Evolutionary conservation across 1,140 invertebrate genomes (phyloP).

Genomic region (Pseudomyrmex sp.): DNA sequence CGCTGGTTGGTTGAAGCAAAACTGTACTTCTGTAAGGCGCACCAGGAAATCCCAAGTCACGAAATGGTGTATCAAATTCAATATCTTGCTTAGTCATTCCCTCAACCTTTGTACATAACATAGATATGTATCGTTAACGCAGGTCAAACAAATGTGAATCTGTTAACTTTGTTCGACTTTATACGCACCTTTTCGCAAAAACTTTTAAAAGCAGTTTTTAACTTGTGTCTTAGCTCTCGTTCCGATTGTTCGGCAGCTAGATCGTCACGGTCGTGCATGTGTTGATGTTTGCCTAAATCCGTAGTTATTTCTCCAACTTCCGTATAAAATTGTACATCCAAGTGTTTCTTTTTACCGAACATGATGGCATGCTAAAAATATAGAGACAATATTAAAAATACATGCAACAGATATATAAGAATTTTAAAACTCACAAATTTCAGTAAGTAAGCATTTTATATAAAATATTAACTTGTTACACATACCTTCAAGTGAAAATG

Average conservation of each 20-base stretch:
- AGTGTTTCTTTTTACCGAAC: constrained; percentile 99
- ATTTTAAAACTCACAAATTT: constrained; percentile 7
- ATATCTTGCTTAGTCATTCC: constrained; percentile 98
- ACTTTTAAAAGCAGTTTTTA: constrained; percentile 99
- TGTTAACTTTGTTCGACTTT: neutral
- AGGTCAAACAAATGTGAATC: neutral
- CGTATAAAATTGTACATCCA: constrained; percentile 99
- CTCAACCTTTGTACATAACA: constrained; percentile 89
- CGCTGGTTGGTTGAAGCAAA: constrained; percentile 97
- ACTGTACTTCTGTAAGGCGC: constrained; percentile 99
- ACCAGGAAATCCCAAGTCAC: constrained; percentile 98
- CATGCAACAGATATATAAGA: neutral
- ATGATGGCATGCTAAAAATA: constrained; percentile 95
- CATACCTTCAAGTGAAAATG: constrained; percentile 98
- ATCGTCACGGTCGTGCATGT: constrained; percentile 99
- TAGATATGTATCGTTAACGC: constrained; percentile 1
- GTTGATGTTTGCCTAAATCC: constrained; percentile 99
- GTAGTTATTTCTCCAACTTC: constrained; percentile 99
- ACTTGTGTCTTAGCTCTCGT: constrained; percentile 97
- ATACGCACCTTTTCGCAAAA: constrained; percentile 95
- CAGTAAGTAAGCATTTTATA: neutral
- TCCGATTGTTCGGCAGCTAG: constrained; percentile 99
- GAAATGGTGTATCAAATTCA: constrained; percentile 99
- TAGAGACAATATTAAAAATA: constrained; percentile 11
- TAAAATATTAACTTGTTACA: constrained; percentile 44